Evolutionary conservation across 1,140 invertebrate genomes (phyloP), one percentile per base, ranked within the genome.

Genomic region (Tenebrio molitor): DNA sequence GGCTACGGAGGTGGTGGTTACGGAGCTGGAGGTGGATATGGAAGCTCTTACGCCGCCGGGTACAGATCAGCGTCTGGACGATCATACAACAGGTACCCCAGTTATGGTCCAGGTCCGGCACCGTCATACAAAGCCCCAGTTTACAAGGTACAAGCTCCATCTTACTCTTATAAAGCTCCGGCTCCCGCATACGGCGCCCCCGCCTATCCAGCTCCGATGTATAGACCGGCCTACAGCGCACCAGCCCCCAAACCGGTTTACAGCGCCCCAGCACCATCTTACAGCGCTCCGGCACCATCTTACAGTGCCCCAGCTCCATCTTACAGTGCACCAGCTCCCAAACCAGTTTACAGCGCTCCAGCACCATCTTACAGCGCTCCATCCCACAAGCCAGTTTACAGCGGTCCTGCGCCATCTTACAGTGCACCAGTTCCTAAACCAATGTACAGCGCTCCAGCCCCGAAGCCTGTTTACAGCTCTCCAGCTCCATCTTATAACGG

Each of bases 1-100:
- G 69, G 71, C 33, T 73, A 68, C 62, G 72, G 72, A 29, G 73
- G 65, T 66, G 73, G 71, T 25, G 64, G 72, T 21, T 50, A 68
- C 12, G 63, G 65, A 63, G 17, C 36, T n/a, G n/a, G n/a, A n/a
- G n/a, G n/a, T n/a, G n/a, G 39, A 29, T 15, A 33, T 39, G 16
- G 53, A 63, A 17, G 39, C n/a, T n/a, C n/a, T n/a, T n/a, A n/a
- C n/a, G n/a, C n/a, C n/a, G n/a, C n/a, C n/a, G n/a, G n/a, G n/a
- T n/a, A n/a, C n/a, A n/a, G n/a, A n/a, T n/a, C n/a, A n/a, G n/a
- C n/a, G n/a, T n/a, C n/a, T n/a, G n/a, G n/a, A n/a, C n/a, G n/a
- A n/a, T n/a, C n/a, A n/a, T n/a, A n/a, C n/a, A n/a, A n/a, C n/a
- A n/a, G n/a, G n/a, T n/a, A n/a, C n/a, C n/a, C n/a, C n/a, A n/a